A percentile compares a stretch with the other conserved stretches of the same genome.
Evolutionary conservation across 2,888 invertebrate species (phyloP).

Genomic region (Zaprionus bogoriensis): DNA sequence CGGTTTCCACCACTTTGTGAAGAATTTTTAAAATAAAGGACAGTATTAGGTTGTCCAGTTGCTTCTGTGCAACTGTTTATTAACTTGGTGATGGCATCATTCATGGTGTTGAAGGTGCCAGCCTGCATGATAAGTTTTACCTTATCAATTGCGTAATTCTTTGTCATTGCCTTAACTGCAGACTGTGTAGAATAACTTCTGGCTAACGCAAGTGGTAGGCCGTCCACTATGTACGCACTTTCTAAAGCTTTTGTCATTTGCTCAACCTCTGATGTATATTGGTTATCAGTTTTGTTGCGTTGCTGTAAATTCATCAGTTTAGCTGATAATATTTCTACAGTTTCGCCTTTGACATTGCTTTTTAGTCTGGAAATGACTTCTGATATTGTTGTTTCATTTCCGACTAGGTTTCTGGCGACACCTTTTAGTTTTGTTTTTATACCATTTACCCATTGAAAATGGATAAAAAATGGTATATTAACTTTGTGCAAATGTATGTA

Average conservation of each 20-base stretch:
- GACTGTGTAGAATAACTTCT: background rate
- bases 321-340: background rate
- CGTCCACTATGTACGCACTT: slow-evolving; percentile 8
- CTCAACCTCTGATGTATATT: slow-evolving; percentile 8
- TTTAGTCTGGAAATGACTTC: too few relatives aligned
- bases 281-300: background rate
- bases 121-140: slow-evolving; percentile 18
- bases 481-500: too few relatives aligned
- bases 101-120: slow-evolving; percentile 12
- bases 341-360: background rate
- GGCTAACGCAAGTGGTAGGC: too few relatives aligned
- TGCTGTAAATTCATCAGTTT: background rate
- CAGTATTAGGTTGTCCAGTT: slow-evolving; percentile 8
- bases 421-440: background rate
- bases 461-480: too few relatives aligned
- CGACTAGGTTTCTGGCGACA: background rate
- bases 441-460: too few relatives aligned
- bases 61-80: too few relatives aligned
- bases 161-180: slow-evolving; percentile 18
- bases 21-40: slow-evolving; percentile 3
- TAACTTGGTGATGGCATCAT: slow-evolving; percentile 20
- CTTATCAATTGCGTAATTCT: slow-evolving; percentile 19
- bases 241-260: slow-evolving; percentile 10
- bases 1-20: background rate
- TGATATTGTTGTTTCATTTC: background rate